A percentile compares a stretch with the other conserved stretches of the same genome.
Conservation (phyloP, 2,888 invertebrate species). For the Mythimna loreyi region DNA sequence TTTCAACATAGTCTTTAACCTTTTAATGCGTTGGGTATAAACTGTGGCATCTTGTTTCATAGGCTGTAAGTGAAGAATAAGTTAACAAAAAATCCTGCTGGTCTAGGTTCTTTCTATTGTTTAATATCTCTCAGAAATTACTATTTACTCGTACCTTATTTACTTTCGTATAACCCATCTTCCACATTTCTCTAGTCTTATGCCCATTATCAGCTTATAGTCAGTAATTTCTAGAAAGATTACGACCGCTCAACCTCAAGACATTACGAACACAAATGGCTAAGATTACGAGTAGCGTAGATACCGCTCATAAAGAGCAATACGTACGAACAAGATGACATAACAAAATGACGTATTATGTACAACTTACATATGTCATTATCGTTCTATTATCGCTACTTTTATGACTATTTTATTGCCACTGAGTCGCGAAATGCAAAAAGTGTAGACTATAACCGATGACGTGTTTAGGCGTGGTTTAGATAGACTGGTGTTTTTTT, state of each 20-base stretch:
- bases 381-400: constrained; percentile 50
- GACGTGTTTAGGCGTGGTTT: constrained; percentile 28
- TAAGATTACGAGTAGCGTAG: constrained; percentile 39
- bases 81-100: too few species aligned
- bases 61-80: too few species aligned
- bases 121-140: too few species aligned
- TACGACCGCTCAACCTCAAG: constrained; percentile 40
- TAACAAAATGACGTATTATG: constrained; percentile 36
- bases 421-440: constrained; percentile 44
- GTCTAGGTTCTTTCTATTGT: too few species aligned
- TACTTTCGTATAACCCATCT: neutral
- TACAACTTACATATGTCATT: constrained; percentile 42
- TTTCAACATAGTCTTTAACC: too few species aligned
- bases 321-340: constrained; percentile 37
- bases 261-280: constrained; percentile 36
- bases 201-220: constrained; percentile 6
- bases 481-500: constrained; percentile 1
- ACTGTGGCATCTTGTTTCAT: neutral
- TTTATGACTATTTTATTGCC: constrained; percentile 54
- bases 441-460: constrained; percentile 20
- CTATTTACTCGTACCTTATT: too few species aligned
- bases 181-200: neutral
- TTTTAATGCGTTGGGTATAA: too few species aligned
- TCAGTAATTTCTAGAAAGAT: constrained; percentile 33
- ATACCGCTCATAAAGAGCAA: constrained; percentile 45